Evolutionary conservation across 2,797 vertebrate species (phyloP), one percentile per base, ranked within the genome.

Genomic region (Rhinoraja longicauda): DNA sequence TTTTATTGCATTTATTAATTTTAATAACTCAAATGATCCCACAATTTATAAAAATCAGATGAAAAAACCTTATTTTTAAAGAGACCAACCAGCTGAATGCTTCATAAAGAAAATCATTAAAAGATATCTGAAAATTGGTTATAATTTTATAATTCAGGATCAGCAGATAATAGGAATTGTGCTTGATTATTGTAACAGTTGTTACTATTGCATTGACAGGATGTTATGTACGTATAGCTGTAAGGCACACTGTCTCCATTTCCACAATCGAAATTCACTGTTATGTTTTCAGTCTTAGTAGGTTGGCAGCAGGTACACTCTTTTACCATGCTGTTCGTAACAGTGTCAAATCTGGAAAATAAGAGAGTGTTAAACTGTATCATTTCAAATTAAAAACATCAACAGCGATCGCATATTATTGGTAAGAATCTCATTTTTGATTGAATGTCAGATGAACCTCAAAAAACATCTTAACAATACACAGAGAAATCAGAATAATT

Each of bases 261-360:
- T 90, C 12, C 67, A 72, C 88, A 90, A 45, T 90, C 9, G 67
- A 90, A n/a, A 8, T 39, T 72, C 88, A 90, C 88, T 9, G 29
- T 90, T 32, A 21, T 90, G 19, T 90, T 90, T 39, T 90, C 64
- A 64, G n/a, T 64, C 5, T 17, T n/a, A 17, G 59, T 32, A 86
- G 82, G 26, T 26, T 72, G 32, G 64, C 88, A 90, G 29, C 88
- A 90, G 21, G 19, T 24, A 26, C 88, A 90, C 15, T 90, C 64
- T 3, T 72, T 67, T 72, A 90, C 39, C 64, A 90, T 90, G 88
- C 62, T 45, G 32, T 90, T 26, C 24, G 88, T 90, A 90, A 21
- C 64, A 67, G 24, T 72, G 36, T 90, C 67, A 72, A 67, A 67
- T 72, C 88, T 90, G 88, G 64, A 90, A 90, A 67, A 90, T 72